These are phyloP conservation scores for Apus apus DNA, from an alignment of 2,113 vertebrate genomes.

Conservation along the genomic window DNA sequence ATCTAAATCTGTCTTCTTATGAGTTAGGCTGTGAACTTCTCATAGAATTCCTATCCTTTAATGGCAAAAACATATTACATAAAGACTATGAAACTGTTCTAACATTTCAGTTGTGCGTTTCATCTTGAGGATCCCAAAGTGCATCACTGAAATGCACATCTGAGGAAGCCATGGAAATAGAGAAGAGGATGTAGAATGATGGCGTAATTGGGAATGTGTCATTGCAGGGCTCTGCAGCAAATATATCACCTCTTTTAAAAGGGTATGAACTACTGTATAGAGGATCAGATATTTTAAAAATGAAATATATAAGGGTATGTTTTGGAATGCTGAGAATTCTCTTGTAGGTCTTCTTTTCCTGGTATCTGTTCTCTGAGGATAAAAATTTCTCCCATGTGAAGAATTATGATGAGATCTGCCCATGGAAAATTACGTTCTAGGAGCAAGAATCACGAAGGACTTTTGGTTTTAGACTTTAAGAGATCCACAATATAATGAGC, in stretches of 20 bases:
- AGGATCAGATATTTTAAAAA: background rate
- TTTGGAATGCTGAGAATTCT: background rate
- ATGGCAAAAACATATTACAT: background rate
- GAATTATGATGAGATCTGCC: background rate
- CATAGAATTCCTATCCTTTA: background rate
- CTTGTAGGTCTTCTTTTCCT: background rate
- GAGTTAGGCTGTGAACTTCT: background rate
- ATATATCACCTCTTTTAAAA: background rate
- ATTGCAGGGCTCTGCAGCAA: background rate
- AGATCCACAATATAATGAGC: background rate
- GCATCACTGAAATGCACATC: background rate
- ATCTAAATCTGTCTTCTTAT: constrained; percentile 33
- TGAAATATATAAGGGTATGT: background rate
- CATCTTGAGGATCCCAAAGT: background rate
- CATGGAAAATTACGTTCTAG: background rate
- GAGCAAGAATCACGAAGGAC: constrained; percentile 11
- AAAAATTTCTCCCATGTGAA: background rate
- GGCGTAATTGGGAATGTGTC: background rate
- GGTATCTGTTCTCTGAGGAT: background rate
- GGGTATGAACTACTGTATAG: background rate
- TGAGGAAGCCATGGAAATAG: background rate
- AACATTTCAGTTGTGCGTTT: background rate
- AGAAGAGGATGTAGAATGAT: background rate
- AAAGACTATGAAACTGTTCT: background rate
- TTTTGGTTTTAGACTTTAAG: constrained; percentile 4